phyloP scores from a whole-genome alignment of 64 coral and sea anemone species.

The Astreopora myriophthalma region DNA sequence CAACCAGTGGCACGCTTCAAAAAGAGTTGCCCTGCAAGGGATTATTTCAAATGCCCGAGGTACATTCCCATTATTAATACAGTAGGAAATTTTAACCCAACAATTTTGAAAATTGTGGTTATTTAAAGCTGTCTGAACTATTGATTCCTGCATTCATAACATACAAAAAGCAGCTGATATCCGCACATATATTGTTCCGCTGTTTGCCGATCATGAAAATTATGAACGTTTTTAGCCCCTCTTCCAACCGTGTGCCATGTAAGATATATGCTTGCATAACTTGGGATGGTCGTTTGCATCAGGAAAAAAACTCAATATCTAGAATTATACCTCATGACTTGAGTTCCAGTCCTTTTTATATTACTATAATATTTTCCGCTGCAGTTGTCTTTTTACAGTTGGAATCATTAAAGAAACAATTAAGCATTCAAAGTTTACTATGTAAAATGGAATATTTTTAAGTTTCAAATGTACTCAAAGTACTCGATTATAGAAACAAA shows the following conservation, averaged over 20 bases:
- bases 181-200: background rate
- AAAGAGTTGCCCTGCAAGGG: too few relatives aligned
- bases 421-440: background rate
- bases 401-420: background rate
- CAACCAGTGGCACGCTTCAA: too few relatives aligned
- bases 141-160: background rate
- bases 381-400: too few relatives aligned
- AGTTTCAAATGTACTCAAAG: background rate
- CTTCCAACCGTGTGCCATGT: background rate
- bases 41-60: too few relatives aligned
- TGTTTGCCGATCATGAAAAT: background rate
- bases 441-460: background rate
- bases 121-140: background rate
- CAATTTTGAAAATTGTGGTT: background rate
- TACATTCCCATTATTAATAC: too few relatives aligned
- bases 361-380: too few relatives aligned
- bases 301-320: background rate
- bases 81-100: background rate
- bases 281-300: background rate
- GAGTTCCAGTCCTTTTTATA: too few relatives aligned
- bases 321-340: background rate
- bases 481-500: background rate
- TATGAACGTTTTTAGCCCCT: background rate
- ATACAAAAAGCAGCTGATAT: too few relatives aligned
- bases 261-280: background rate